Base-by-base conservation (phyloP, 2,888 invertebrate genomes). In the Euplexia lucipara region DNA sequence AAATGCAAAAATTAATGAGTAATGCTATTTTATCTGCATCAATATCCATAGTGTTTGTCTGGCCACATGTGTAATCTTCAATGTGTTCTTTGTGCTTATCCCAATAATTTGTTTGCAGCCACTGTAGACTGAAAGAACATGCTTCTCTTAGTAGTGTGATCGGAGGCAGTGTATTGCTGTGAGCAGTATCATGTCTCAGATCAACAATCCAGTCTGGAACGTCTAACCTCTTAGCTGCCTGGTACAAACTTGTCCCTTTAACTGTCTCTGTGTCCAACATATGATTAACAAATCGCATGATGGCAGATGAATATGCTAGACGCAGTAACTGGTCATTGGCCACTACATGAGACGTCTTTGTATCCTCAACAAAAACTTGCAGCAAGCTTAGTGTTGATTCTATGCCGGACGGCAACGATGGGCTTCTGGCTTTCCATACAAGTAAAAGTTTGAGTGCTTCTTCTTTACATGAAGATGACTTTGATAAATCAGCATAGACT, bases 151-250 rank as follows among this genome's bases (percentile, higher is more conserved):
- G 91, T 53, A 96, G 90, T 45, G 92, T 92, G 32, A 97, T 87
- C 0, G 97, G 95, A 16, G 98, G 98, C 34, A 97, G 89, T 69
- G 95, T 95, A 73, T 96, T 95, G 58, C 96, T 96, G 87, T 98
- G 98, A 32, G 98, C 97, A 41, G 97, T 96, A 73, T 97, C 97
- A 87, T 98, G 98, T 57, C 98, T 95, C 56, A 98, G 88, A 75
- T 97, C 96, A 7, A 98, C 96, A 62, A 98, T 95, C 98, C 98
- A 98, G 68, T 97, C 96, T 0, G 98, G 98, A 42, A 98, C 96
- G 44, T 96, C 96, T 64, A 97, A 90, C 88, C 96, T 95, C 71
- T 95, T 95, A 0, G 97, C 97, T 35, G 96, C 96, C 82, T 95
- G 92, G 67, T 93, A 94, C 68, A 96, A 95, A 78, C 96, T 92